Conservation (phyloP, 1,140 invertebrate species). For the Agraylea sexmaculata region DNA sequence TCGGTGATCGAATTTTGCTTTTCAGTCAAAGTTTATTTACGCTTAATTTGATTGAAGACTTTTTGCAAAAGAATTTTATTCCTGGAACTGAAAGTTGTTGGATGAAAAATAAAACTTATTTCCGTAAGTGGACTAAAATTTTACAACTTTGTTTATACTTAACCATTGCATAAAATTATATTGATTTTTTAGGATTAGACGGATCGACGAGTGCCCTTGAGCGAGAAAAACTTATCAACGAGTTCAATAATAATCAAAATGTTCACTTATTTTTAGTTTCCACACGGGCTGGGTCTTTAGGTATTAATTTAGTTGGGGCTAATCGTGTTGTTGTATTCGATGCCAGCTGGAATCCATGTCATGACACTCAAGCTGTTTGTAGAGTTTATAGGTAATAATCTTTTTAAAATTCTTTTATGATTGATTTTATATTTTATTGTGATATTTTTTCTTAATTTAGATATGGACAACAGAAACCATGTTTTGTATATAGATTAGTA, state of each 20-base stretch:
- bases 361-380: constrained; percentile 97
- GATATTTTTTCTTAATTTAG: constrained; percentile 25
- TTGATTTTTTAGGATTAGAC: constrained; percentile 59
- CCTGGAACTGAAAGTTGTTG: constrained; percentile 66
- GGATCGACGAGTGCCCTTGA: constrained; percentile 90
- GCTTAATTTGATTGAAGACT: constrained; percentile 93
- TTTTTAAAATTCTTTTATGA: constrained; percentile 3
- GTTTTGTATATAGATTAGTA: constrained; percentile 92
- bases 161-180: constrained; percentile 1
- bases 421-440: constrained; percentile 5
- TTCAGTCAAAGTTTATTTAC: constrained; percentile 96
- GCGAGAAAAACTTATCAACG: constrained; percentile 91
- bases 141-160: constrained; percentile 6
- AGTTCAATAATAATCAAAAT: constrained; percentile 88
- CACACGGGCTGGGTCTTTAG: constrained; percentile 90
- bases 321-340: constrained; percentile 96
- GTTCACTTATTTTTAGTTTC: constrained; percentile 92
- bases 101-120: constrained; percentile 82
- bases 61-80: constrained; percentile 69
- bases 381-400: constrained; percentile 69
- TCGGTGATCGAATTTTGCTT: constrained; percentile 86
- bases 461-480: constrained; percentile 90
- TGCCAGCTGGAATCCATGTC: constrained; percentile 99
- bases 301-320: constrained; percentile 95
- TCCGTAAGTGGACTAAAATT: constrained; percentile 58